Evolutionary conservation across 2,113 vertebrate species (phyloP).

Genomic region (Ia io): DNA sequence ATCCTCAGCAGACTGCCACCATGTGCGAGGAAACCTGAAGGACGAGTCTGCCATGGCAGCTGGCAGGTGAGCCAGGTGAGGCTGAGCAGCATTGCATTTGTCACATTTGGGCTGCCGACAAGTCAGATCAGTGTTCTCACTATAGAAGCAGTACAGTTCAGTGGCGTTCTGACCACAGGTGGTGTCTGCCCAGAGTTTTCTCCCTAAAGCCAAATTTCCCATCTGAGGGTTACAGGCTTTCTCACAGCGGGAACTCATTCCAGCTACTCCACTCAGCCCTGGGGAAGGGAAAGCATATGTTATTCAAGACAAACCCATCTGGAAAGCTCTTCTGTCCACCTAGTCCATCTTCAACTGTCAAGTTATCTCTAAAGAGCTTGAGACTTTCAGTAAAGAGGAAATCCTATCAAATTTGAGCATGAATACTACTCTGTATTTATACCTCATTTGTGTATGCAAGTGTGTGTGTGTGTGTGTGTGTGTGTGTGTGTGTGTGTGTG

Average conservation of each 20-base stretch:
- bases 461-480: constrained; percentile 6
- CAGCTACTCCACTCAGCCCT: constrained; percentile 77
- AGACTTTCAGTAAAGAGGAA: neutral
- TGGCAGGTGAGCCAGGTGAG: constrained; percentile 87
- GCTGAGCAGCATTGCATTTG: constrained; percentile 86
- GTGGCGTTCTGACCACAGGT: constrained; percentile 86
- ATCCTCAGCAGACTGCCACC: constrained; percentile 94
- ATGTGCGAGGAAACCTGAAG: constrained; percentile 93
- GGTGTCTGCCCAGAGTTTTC: constrained; percentile 88
- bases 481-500: constrained; percentile 4
- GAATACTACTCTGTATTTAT: constrained; percentile 11
- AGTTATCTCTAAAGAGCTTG: neutral
- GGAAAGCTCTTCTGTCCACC: neutral
- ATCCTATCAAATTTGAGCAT: constrained; percentile 44
- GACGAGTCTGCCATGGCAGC: constrained; percentile 95
- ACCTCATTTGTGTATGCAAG: neutral
- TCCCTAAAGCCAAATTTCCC: constrained; percentile 93
- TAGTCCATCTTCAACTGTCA: neutral
- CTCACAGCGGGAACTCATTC: constrained; percentile 86
- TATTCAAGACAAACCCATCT: neutral
- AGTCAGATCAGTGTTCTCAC: constrained; percentile 78
- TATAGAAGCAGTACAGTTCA: constrained; percentile 88
- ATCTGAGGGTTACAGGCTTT: constrained; percentile 96
- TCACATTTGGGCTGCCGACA: constrained; percentile 84
- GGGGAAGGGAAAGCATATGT: constrained; percentile 55